Percentiles rank a stretch among this genome's conserved stretches.
Conservation (phyloP, 1,140 invertebrate genomes). For the Maconellicoccus hirsutus region DNA sequence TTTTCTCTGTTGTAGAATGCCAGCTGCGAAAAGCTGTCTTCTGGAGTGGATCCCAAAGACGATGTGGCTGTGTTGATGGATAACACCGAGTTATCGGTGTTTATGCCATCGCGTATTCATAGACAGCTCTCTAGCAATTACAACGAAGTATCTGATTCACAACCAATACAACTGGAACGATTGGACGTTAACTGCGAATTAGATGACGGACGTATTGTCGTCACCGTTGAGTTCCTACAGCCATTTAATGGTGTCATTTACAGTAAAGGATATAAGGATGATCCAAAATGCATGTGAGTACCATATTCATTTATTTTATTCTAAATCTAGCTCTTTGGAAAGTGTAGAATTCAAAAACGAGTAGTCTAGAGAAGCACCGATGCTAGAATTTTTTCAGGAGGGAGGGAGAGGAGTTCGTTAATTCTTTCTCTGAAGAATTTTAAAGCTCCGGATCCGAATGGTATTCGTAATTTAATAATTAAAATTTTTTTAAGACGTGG, state of each 20-base stretch:
- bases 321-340: too few relatives aligned
- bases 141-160: background rate
- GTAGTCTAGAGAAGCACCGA: too few relatives aligned
- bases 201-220: slow-evolving; percentile 40
- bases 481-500: too few relatives aligned
- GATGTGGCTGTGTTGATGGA: slow-evolving; percentile 6
- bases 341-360: too few relatives aligned
- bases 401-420: too few relatives aligned
- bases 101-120: background rate
- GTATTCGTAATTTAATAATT: too few relatives aligned
- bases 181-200: slow-evolving; percentile 1
- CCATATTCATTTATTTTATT: too few relatives aligned
- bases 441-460: too few relatives aligned
- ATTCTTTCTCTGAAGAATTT: too few relatives aligned
- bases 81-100: slow-evolving; percentile 7
- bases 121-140: background rate
- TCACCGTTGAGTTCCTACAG: slow-evolving; percentile 49
- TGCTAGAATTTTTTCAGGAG: too few relatives aligned
- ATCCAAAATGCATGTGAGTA: slow-evolving; percentile 50
- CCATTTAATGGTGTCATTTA: slow-evolving; percentile 59
- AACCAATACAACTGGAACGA: background rate
- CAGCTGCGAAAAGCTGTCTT: slow-evolving; percentile 3
- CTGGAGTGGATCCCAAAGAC: slow-evolving; percentile 7
- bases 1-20: background rate
- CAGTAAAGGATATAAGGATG: slow-evolving; percentile 53